Evolutionary conservation across 92 coral and sea anemone species (phyloP).

Genomic region (Zoanthus gigantus): DNA sequence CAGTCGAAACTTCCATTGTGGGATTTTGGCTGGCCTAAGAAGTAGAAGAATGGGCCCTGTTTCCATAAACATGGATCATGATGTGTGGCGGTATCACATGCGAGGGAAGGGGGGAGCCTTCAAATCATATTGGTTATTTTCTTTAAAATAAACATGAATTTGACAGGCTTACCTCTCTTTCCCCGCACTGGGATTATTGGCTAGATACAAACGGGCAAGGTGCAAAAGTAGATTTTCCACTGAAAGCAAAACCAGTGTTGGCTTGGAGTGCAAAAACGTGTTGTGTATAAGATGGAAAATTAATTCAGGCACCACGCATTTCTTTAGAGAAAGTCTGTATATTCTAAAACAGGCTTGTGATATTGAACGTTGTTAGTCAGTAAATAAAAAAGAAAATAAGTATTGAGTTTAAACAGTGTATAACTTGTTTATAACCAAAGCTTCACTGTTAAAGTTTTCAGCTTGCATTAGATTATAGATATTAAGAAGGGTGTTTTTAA

Average conservation of each 20-base stretch:
- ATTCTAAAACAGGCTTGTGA: slow-evolving; percentile 4
- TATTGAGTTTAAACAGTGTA: not conserved
- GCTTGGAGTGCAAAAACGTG: slow-evolving; percentile 49
- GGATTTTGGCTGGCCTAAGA: slow-evolving; percentile 52
- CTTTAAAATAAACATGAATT: slow-evolving; percentile 65
- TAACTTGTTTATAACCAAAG: not conserved
- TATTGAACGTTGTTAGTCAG: not conserved
- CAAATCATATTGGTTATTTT: slow-evolving; percentile 60
- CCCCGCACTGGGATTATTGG: slow-evolving; percentile 60
- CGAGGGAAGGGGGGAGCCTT: slow-evolving; percentile 52
- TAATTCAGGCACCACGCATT: not conserved
- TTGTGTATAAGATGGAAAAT: slow-evolving; percentile 29
- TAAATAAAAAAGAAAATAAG: not conserved
- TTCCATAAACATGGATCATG: slow-evolving; percentile 55
- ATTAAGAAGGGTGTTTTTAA: not conserved
- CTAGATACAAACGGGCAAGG: slow-evolving; percentile 61
- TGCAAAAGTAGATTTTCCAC: slow-evolving; percentile 41
- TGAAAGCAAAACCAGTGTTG: slow-evolving; percentile 56
- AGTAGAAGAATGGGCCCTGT: slow-evolving; percentile 51
- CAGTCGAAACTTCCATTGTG: slow-evolving; percentile 58
- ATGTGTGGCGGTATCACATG: slow-evolving; percentile 62
- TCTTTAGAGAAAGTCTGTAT: not conserved
- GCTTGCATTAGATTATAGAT: not conserved
- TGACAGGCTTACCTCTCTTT: slow-evolving; percentile 54
- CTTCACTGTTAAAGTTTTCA: not conserved